Percentiles rank a stretch among this genome's conserved stretches.
phyloP scores from a whole-genome alignment of 1,140 invertebrate genomes.

The Triops cancriformis region DNA sequence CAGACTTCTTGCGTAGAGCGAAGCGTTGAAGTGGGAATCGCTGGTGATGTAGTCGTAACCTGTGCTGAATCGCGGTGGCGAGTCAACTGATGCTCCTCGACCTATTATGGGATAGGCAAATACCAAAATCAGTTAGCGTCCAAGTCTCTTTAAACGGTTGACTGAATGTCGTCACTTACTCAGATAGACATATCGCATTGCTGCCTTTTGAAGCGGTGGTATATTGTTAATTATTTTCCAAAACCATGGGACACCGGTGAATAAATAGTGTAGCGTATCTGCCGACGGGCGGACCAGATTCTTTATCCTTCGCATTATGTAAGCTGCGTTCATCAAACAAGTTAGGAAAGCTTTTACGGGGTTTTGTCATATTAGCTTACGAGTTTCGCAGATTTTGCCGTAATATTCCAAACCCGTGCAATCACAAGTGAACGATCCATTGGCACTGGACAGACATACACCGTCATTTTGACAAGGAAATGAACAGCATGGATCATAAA shows the following conservation, averaged over 20 bases:
- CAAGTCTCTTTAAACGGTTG: not conserved
- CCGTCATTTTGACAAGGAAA: constrained; percentile 27
- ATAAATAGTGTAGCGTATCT: constrained; percentile 23
- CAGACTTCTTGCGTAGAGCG: constrained; percentile 38
- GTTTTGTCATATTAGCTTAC: not conserved
- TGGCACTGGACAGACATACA: constrained; percentile 19
- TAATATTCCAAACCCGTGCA: constrained; percentile 29
- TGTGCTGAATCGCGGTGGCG: constrained; percentile 34
- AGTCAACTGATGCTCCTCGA: constrained; percentile 36
- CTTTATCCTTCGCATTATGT: constrained; percentile 20
- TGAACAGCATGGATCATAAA: constrained; percentile 25
- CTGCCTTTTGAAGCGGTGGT: constrained; percentile 23
- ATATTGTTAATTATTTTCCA: constrained; percentile 29
- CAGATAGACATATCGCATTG: constrained; percentile 28
- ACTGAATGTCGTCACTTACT: constrained; percentile 16
- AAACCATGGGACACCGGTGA: constrained; percentile 27
- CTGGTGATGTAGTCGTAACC: constrained; percentile 36
- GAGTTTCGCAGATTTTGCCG: constrained; percentile 28
- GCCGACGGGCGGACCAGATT: constrained; percentile 17
- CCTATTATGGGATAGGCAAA: constrained; percentile 32
- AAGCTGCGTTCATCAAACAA: constrained; percentile 4
- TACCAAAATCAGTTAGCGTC: constrained; percentile 16
- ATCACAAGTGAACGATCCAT: constrained; percentile 24
- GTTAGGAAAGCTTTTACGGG: not conserved
- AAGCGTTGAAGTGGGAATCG: constrained; percentile 38